A percentile compares a stretch with the other conserved stretches of the same genome.
Evolutionary conservation across 2,113 vertebrate genomes (phyloP).

Genomic region (Scopus umbretta): DNA sequence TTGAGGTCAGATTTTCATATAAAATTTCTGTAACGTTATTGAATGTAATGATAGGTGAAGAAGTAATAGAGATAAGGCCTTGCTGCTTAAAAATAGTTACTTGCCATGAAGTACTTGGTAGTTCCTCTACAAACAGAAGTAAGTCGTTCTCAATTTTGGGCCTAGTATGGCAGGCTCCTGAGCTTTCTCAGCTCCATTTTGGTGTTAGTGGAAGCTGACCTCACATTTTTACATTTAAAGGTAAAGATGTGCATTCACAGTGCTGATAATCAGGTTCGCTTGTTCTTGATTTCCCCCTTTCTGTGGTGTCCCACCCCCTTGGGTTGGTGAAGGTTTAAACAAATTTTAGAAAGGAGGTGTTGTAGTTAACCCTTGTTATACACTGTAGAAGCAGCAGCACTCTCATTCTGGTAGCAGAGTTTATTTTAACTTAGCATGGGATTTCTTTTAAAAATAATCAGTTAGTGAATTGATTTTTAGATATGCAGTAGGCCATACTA

Average conservation of each 20-base stretch:
- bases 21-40: neutral
- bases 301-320: neutral
- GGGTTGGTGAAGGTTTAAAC: neutral
- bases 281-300: neutral
- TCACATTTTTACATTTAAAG: neutral
- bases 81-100: neutral
- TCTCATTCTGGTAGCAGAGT: neutral
- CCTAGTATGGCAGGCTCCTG: neutral
- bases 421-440: neutral
- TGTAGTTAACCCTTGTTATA: neutral
- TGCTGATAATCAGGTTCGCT: neutral
- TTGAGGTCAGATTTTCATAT: neutral
- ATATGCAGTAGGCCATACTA: conserved; percentile 10
- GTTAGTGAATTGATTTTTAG: conserved; percentile 8
- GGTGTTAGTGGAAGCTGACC: neutral
- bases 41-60: neutral
- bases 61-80: neutral
- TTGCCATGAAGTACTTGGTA: neutral
- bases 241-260: neutral
- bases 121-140: neutral
- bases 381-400: neutral
- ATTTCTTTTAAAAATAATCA: neutral
- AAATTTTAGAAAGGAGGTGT: neutral
- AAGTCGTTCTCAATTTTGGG: neutral
- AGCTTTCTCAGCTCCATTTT: neutral